A percentile compares a stretch with the other conserved stretches of the same genome.
Conservation (phyloP, 2,888 invertebrate genomes). For the Caenorhabditis japonica region DNA sequence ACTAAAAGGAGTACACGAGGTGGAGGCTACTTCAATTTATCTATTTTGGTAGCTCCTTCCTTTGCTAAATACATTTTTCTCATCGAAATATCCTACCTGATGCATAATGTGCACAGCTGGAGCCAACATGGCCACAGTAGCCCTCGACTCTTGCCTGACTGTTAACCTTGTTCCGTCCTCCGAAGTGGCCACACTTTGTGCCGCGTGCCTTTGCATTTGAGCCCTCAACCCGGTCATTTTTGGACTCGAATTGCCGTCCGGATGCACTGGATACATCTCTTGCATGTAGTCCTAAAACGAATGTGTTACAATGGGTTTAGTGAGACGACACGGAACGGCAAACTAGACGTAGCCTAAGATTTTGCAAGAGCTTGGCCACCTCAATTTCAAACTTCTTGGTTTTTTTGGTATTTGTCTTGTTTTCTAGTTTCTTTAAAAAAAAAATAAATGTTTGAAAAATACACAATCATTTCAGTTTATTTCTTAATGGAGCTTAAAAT, state of each 20-base stretch:
- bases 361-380: too few relatives aligned
- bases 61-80: too few relatives aligned
- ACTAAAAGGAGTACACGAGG: too few relatives aligned
- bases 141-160: conserved; percentile 70
- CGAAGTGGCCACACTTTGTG: conserved; percentile 60
- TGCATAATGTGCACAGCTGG: conserved; percentile 77
- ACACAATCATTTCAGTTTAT: too few relatives aligned
- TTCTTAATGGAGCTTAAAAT: too few relatives aligned
- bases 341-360: too few relatives aligned
- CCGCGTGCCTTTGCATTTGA: conserved; percentile 60
- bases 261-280: conserved; percentile 75
- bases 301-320: background rate
- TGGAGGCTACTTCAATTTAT: too few relatives aligned
- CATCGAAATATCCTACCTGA: conserved; percentile 65
- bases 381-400: too few relatives aligned
- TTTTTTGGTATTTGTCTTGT: too few relatives aligned
- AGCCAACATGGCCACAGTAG: conserved; percentile 76
- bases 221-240: conserved; percentile 70
- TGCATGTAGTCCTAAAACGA: conserved; percentile 60
- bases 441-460: too few relatives aligned
- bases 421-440: too few relatives aligned
- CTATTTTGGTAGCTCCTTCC: too few relatives aligned
- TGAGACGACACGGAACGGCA: background rate
- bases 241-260: conserved; percentile 68
- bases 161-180: conserved; percentile 59